Percentiles rank a stretch among this genome's conserved stretches.
Evolutionary conservation across 2,888 invertebrate species (phyloP).

Genomic region (Agrilus mali): DNA sequence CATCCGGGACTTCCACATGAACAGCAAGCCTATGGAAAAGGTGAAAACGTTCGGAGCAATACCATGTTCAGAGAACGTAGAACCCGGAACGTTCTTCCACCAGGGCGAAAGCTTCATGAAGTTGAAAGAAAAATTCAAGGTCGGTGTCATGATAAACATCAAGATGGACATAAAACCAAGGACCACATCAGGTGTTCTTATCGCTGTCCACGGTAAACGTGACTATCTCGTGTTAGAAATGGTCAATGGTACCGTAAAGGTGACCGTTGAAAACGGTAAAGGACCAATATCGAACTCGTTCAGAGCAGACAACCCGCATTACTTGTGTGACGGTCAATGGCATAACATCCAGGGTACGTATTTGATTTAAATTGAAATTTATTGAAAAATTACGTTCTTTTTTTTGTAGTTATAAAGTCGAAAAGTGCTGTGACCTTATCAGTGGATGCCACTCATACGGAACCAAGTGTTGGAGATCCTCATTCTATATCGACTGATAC

Average conservation of each 20-base stretch:
- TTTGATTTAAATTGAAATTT: not conserved
- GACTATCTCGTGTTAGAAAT: slow-evolving; percentile 83
- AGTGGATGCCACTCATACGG: slow-evolving; percentile 68
- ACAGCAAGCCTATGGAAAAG: slow-evolving; percentile 50
- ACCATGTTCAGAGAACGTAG: slow-evolving; percentile 68
- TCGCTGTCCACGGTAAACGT: slow-evolving; percentile 71
- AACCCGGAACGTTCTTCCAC: slow-evolving; percentile 75
- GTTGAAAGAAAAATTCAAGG: slow-evolving; percentile 58
- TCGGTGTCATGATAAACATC: slow-evolving; percentile 67
- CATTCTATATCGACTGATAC: slow-evolving; percentile 61
- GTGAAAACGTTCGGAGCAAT: slow-evolving; percentile 51
- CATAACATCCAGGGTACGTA: slow-evolving; percentile 64
- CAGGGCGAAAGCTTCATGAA: slow-evolving; percentile 63
- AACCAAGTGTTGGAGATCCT: slow-evolving; percentile 53
- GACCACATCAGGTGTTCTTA: slow-evolving; percentile 67
- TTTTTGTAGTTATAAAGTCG: slow-evolving; percentile 61
- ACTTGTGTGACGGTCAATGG: slow-evolving; percentile 92
- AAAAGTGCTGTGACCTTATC: slow-evolving; percentile 79
- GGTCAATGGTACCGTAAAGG: slow-evolving; percentile 70
- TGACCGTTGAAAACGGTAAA: slow-evolving; percentile 72
- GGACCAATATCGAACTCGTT: slow-evolving; percentile 68
- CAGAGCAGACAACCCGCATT: slow-evolving; percentile 48
- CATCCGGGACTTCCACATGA: slow-evolving; percentile 61
- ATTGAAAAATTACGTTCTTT: not conserved
- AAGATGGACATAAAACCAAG: slow-evolving; percentile 80